Conservation (phyloP, 1,140 invertebrate genomes). For the Caenorhabditis briggsae region DNA sequence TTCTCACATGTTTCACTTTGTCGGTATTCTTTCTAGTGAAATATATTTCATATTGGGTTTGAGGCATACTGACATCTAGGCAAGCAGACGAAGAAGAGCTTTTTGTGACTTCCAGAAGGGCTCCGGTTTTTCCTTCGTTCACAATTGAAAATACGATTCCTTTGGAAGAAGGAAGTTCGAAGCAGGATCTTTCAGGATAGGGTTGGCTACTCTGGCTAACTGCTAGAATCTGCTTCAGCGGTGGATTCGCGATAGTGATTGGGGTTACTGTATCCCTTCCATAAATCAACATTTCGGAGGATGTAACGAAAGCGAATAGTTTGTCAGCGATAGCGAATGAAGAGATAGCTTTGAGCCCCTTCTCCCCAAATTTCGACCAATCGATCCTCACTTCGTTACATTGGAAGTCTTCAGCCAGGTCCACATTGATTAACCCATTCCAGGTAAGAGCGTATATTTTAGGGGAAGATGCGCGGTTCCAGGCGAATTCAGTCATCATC, state of each 20-base stretch:
- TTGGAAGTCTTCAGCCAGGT: constrained; percentile 66
- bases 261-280: constrained; percentile 66
- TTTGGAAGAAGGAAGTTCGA: constrained; percentile 70
- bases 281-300: constrained; percentile 73
- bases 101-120: constrained; percentile 64
- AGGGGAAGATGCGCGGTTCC: constrained; percentile 74
- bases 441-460: constrained; percentile 75
- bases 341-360: constrained; percentile 73
- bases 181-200: constrained; percentile 69
- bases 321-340: constrained; percentile 78
- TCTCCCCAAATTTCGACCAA: constrained; percentile 75
- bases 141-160: constrained; percentile 72
- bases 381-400: constrained; percentile 75
- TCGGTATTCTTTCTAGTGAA: constrained; percentile 73
- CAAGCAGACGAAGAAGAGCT: constrained; percentile 64
- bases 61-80: constrained; percentile 73
- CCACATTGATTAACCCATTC: constrained; percentile 74
- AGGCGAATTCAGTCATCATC: constrained; percentile 75
- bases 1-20: constrained; percentile 73
- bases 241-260: constrained; percentile 74
- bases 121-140: constrained; percentile 75
- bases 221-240: constrained; percentile 74
- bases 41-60: constrained; percentile 74
- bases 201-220: constrained; percentile 76
- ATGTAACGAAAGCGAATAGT: constrained; percentile 76